phyloP scores from a whole-genome alignment of 2,113 vertebrate genomes.

The Lagenorhynchus albirostris region DNA sequence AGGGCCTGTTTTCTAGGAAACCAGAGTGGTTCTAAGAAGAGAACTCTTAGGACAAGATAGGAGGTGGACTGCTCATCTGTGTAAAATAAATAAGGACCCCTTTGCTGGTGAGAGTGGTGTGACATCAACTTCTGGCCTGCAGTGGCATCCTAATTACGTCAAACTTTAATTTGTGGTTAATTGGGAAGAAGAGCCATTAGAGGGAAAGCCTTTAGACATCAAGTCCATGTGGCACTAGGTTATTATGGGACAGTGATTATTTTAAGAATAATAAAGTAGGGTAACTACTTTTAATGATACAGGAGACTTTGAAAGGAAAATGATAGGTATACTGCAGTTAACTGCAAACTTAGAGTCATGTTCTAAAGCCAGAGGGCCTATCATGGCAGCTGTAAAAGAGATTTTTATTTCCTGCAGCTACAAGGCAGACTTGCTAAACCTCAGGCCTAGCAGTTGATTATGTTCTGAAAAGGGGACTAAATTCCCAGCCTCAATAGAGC shows the following conservation, averaged over 20 bases:
- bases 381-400: neutral
- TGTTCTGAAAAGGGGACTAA: neutral
- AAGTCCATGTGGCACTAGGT: neutral
- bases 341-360: neutral
- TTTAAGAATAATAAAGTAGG: neutral
- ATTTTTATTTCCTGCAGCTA: neutral
- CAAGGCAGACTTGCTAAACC: neutral
- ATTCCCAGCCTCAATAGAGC: neutral
- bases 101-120: neutral
- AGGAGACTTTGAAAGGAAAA: neutral
- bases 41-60: neutral
- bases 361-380: neutral
- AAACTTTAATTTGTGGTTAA: neutral
- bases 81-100: neutral
- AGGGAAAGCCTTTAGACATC: neutral
- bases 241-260: neutral
- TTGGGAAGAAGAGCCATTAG: neutral
- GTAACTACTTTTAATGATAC: neutral
- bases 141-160: neutral
- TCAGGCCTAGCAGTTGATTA: too few relatives aligned
- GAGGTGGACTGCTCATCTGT: neutral
- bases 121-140: neutral
- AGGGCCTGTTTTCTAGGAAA: neutral
- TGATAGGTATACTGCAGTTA: neutral
- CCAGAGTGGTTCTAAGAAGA: neutral